Percentiles rank a stretch among this genome's conserved stretches.
Conservation (phyloP, 2,113 vertebrate species). For the Prunella himalayana region DNA sequence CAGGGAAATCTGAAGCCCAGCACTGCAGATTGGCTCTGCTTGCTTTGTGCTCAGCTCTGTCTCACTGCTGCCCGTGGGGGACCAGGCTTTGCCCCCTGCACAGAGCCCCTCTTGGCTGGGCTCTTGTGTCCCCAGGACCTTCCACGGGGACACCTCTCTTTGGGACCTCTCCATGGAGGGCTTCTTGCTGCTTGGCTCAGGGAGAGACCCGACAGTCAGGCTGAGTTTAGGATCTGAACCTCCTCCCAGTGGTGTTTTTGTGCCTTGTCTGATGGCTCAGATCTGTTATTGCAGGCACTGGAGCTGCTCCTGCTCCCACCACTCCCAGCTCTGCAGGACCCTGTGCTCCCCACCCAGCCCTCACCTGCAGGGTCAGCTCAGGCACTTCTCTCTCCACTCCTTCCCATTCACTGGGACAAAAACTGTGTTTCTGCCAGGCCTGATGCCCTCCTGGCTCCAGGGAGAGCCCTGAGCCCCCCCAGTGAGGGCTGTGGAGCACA, state of each 20-base stretch:
- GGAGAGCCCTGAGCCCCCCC: not conserved
- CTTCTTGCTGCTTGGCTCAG: not conserved
- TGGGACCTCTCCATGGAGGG: not conserved
- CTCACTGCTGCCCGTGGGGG: not conserved
- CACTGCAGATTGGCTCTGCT: not conserved
- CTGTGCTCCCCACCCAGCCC: not conserved
- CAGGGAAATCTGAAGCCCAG: not conserved
- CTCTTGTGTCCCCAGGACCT: not conserved
- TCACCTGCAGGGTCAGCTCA: accelerated
- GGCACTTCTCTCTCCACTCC: not conserved
- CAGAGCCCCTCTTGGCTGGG: not conserved
- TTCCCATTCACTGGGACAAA: not conserved
- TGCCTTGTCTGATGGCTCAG: not conserved
- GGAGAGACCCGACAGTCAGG: not conserved
- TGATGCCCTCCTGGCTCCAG: no score
- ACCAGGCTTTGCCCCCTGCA: not conserved
- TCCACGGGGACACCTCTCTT: not conserved
- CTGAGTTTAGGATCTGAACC: not conserved
- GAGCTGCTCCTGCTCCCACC: not conserved
- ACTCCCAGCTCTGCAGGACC: no score
- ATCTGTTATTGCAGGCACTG: not conserved
- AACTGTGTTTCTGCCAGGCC: not conserved
- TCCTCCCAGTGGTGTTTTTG: not conserved
- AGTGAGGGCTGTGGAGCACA: not conserved
- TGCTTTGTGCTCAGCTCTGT: not conserved